phyloP scores from a whole-genome alignment of 2,113 vertebrate species.

The Nesoenas mayeri region DNA sequence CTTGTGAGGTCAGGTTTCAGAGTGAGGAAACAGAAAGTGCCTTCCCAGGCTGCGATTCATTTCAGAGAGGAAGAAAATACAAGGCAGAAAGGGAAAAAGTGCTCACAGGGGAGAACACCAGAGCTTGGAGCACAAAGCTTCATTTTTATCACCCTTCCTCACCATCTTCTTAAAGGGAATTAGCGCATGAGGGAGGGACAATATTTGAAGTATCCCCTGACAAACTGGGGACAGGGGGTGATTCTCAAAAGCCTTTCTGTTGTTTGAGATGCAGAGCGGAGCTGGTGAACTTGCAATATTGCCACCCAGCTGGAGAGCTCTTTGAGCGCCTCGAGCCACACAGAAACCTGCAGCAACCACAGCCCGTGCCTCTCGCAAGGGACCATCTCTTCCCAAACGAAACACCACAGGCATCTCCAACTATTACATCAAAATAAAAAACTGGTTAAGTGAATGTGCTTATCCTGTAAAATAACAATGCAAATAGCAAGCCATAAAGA shows the following conservation, averaged over 20 bases:
- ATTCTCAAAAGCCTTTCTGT: background rate
- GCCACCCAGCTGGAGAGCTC: background rate
- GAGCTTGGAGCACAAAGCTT: background rate
- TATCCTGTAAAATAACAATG: background rate
- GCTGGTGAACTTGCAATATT: background rate
- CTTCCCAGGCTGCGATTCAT: background rate
- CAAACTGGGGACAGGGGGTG: background rate
- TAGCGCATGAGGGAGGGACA: fast-evolving
- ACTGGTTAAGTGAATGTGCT: background rate
- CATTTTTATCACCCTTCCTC: background rate
- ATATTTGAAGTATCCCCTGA: background rate
- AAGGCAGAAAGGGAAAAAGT: background rate
- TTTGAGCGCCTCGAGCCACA: background rate
- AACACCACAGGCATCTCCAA: background rate
- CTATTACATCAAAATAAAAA: background rate
- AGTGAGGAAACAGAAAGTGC: background rate
- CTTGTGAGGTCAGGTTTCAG: background rate
- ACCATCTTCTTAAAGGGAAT: background rate
- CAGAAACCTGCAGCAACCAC: background rate
- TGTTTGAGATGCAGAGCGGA: background rate
- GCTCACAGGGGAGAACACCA: background rate
- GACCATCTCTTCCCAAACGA: background rate
- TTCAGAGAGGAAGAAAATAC: background rate
- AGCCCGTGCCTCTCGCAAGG: background rate
- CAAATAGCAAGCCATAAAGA: background rate